phyloP scores from a whole-genome alignment of 2,888 invertebrate genomes.

The Falcaria lacertinaria region DNA sequence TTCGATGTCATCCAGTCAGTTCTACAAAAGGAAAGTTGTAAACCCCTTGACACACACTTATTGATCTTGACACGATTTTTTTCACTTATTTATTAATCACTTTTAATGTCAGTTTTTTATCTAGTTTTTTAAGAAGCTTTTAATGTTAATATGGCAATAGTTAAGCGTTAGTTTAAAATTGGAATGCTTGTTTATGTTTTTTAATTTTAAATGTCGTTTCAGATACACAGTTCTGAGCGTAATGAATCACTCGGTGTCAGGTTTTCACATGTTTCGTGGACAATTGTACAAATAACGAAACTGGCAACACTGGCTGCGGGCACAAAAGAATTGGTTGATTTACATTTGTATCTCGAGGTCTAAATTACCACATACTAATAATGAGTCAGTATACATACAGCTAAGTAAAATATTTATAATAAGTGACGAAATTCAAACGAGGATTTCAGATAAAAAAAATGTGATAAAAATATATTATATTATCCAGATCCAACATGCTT shows the following conservation, averaged over 20 bases:
- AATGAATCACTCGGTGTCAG: slow-evolving; percentile 45
- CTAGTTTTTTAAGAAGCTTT: slow-evolving; percentile 21
- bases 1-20: slow-evolving; percentile 62
- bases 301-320: slow-evolving; percentile 47
- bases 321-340: slow-evolving; percentile 50
- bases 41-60: slow-evolving; percentile 75
- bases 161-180: slow-evolving; percentile 58
- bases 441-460: slow-evolving; percentile 27
- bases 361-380: slow-evolving; percentile 42
- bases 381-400: slow-evolving; percentile 46
- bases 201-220: slow-evolving; percentile 39
- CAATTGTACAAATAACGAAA: slow-evolving; percentile 68
- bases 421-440: slow-evolving; percentile 11
- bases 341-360: slow-evolving; percentile 46
- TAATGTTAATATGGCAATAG: slow-evolving; percentile 72
- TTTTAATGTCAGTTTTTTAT: slow-evolving; percentile 15
- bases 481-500: too few species aligned
- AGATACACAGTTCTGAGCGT: slow-evolving; percentile 31
- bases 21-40: slow-evolving; percentile 74
- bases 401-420: not conserved
- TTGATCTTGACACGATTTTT: slow-evolving; percentile 73
- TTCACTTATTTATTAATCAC: slow-evolving; percentile 37
- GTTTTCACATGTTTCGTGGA: slow-evolving; percentile 55
- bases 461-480: too few species aligned
- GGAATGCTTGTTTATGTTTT: slow-evolving; percentile 65